Percentiles rank a stretch among this genome's conserved stretches.
These are phyloP conservation scores for Marasmarcha lunaedactyla DNA, from an alignment of 2,888 invertebrate genomes.

Conservation along the genomic window DNA sequence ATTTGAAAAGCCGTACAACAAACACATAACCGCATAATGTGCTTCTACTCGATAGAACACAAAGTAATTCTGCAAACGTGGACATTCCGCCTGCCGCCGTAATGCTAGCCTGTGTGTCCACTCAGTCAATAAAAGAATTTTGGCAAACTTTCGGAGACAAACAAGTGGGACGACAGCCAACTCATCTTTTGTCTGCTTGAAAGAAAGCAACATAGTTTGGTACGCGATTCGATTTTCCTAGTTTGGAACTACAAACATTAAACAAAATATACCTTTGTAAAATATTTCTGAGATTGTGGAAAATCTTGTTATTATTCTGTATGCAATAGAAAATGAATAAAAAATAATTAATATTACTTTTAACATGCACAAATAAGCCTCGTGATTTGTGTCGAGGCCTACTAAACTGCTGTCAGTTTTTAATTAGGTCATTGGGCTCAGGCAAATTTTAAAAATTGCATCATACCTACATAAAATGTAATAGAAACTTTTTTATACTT, in stretches of 20 bases:
- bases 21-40: no score
- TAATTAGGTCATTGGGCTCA: no score
- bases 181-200: constrained; percentile 65
- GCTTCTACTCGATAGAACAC: neutral
- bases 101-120: constrained; percentile 46
- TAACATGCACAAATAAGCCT: no score
- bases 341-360: no score
- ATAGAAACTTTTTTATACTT: no score
- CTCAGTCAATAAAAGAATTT: constrained; percentile 67
- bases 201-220: constrained; percentile 58
- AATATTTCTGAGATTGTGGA: neutral
- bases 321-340: no score
- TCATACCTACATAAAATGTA: no score
- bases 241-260: constrained; percentile 34
- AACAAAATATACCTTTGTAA: constrained; percentile 14
- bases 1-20: no score
- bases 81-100: constrained; percentile 36
- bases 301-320: no score
- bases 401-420: no score
- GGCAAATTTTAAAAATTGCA: no score
- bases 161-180: constrained; percentile 66
- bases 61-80: constrained; percentile 11
- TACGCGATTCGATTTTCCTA: constrained; percentile 49
- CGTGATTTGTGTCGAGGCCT: no score
- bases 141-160: constrained; percentile 67